Conservation (phyloP, 2,888 invertebrate species). For the Carabus problematicus region DNA sequence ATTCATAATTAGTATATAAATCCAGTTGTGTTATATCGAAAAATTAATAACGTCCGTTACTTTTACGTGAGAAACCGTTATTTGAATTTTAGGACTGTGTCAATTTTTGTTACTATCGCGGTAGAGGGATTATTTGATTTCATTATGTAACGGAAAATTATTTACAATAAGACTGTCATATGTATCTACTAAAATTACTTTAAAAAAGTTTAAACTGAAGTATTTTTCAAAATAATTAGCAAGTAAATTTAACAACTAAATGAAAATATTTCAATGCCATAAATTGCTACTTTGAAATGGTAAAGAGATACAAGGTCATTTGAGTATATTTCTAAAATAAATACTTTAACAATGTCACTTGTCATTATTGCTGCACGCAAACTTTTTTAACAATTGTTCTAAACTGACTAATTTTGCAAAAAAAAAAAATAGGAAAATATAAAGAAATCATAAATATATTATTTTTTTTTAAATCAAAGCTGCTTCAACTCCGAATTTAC, state of each 20-base stretch:
- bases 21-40: too few species aligned
- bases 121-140: too few species aligned
- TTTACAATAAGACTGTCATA: not conserved
- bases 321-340: not conserved
- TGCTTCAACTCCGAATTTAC: not conserved
- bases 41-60: too few species aligned
- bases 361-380: not conserved
- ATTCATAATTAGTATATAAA: too few species aligned
- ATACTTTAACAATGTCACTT: not conserved
- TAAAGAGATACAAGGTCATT: constrained; percentile 15
- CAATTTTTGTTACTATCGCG: too few species aligned
- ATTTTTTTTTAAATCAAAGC: not conserved
- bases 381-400: not conserved
- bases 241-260: constrained; percentile 6
- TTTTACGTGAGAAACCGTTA: too few species aligned
- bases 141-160: too few species aligned
- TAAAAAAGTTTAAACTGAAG: too few species aligned
- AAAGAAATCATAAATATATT: not conserved
- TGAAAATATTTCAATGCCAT: not conserved
- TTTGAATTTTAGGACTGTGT: too few species aligned
- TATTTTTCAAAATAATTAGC: constrained; percentile 14
- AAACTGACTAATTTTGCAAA: not conserved
- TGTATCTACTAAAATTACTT: not conserved
- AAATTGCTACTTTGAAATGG: not conserved
- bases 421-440: not conserved